phyloP scores from a whole-genome alignment of 1,140 invertebrate species.

The Phymorhynchus buccinoides region DNA sequence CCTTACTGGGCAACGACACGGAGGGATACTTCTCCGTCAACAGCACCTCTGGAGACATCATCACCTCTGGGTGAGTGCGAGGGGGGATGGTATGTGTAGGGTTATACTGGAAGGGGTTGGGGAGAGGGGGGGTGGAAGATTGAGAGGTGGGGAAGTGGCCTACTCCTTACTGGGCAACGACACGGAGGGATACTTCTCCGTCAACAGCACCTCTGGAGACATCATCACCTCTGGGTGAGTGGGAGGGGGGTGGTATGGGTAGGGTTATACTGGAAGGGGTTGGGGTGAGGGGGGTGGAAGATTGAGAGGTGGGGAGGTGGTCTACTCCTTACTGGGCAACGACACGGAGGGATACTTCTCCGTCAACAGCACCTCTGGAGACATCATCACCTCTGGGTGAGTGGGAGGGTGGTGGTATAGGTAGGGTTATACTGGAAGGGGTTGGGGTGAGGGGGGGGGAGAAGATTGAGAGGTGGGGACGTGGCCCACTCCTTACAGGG shows the following conservation, averaged over 20 bases:
- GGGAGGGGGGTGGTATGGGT: too few relatives aligned
- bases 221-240: constrained; percentile 73
- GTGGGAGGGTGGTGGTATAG: constrained; percentile 66
- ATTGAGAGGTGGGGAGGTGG: constrained; percentile 74
- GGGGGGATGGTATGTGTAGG: too few relatives aligned
- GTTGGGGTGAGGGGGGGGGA: too few relatives aligned
- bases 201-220: constrained; percentile 63
- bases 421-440: too few relatives aligned
- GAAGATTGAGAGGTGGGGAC: constrained; percentile 66
- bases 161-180: constrained; percentile 72
- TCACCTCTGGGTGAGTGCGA: constrained; percentile 73
- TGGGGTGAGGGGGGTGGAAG: too few relatives aligned
- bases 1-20: constrained; percentile 72
- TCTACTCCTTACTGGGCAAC: constrained; percentile 71
- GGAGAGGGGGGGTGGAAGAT: too few relatives aligned
- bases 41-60: constrained; percentile 63
- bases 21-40: constrained; percentile 66
- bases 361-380: constrained; percentile 63
- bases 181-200: constrained; percentile 64
- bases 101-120: too few relatives aligned
- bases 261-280: too few relatives aligned
- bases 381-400: constrained; percentile 66
- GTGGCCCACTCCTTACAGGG: constrained; percentile 67
- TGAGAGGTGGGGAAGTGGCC: constrained; percentile 69
- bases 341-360: constrained; percentile 66